Percentiles rank a stretch among this genome's conserved stretches.
phyloP scores from a whole-genome alignment of 2,113 vertebrate species.

The Trachemys scripta region DNA sequence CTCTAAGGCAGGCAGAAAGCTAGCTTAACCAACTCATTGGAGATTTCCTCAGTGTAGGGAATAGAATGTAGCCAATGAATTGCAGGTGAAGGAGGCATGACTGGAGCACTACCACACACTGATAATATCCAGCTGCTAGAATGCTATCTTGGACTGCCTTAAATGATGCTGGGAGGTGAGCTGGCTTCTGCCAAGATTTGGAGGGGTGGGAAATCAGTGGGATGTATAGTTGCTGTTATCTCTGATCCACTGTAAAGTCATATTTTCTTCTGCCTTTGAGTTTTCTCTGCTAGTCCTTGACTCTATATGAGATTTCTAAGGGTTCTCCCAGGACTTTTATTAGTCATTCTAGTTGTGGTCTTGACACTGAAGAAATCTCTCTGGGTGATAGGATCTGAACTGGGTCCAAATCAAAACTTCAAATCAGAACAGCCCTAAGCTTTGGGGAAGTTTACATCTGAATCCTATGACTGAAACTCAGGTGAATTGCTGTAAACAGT shows the following conservation, averaged over 20 bases:
- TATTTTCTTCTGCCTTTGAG: not conserved
- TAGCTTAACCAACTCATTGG: not conserved
- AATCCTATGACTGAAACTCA: not conserved
- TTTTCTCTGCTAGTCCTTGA: not conserved
- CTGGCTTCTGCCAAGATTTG: not conserved
- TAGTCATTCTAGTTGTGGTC: not conserved
- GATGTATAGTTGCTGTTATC: not conserved
- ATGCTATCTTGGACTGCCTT: not conserved
- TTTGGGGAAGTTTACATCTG: fast-evolving
- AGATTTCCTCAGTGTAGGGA: not conserved
- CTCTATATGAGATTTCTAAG: not conserved
- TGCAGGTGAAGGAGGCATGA: not conserved
- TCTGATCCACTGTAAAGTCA: not conserved
- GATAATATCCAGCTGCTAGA: not conserved
- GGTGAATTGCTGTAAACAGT: not conserved
- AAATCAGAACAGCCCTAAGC: not conserved
- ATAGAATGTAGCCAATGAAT: not conserved
- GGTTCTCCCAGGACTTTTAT: not conserved
- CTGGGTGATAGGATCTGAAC: not conserved
- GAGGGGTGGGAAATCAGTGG: not conserved
- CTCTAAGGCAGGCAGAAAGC: not conserved
- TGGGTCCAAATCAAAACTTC: not conserved
- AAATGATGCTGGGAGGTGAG: not conserved
- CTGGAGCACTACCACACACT: not conserved
- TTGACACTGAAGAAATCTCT: not conserved